These are phyloP conservation scores for Nycticryphes semicollaris DNA, from an alignment of 2,113 vertebrate species.

Conservation along the genomic window DNA sequence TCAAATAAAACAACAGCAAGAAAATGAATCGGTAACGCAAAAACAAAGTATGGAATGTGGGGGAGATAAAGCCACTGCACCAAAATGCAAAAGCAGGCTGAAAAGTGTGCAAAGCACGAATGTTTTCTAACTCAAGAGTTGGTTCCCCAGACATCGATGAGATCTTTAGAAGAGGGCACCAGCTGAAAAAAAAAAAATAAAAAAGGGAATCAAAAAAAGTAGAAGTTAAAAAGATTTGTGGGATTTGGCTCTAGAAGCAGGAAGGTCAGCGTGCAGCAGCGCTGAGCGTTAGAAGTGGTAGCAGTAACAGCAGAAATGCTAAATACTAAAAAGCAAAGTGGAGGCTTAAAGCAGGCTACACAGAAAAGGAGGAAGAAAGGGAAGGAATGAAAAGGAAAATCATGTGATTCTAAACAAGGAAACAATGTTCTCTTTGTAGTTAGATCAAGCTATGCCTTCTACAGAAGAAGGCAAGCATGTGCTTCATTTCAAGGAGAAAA, in stretches of 20 bases:
- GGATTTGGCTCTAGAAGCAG: neutral
- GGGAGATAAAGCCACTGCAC: neutral
- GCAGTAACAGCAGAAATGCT: neutral
- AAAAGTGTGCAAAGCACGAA: neutral
- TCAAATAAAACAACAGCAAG: neutral
- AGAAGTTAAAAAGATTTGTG: neutral
- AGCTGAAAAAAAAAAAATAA: neutral
- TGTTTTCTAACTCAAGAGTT: neutral
- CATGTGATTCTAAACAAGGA: conserved; percentile 31
- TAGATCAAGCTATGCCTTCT: neutral
- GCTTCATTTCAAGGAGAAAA: neutral
- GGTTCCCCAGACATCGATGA: neutral
- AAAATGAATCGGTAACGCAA: neutral
- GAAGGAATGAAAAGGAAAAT: conserved; percentile 34
- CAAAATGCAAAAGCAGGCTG: neutral
- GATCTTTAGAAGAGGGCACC: neutral
- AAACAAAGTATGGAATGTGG: neutral
- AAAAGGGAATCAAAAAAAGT: neutral
- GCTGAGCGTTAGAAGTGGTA: neutral
- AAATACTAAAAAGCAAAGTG: neutral
- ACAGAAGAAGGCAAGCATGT: neutral
- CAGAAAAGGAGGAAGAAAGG: conserved; percentile 5
- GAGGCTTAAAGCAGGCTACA: conserved; percentile 4
- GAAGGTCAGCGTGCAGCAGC: neutral
- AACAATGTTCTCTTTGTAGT: conserved; percentile 32